Conservation (phyloP, 1,140 invertebrate genomes). For the Hesperophylax magnus region DNA sequence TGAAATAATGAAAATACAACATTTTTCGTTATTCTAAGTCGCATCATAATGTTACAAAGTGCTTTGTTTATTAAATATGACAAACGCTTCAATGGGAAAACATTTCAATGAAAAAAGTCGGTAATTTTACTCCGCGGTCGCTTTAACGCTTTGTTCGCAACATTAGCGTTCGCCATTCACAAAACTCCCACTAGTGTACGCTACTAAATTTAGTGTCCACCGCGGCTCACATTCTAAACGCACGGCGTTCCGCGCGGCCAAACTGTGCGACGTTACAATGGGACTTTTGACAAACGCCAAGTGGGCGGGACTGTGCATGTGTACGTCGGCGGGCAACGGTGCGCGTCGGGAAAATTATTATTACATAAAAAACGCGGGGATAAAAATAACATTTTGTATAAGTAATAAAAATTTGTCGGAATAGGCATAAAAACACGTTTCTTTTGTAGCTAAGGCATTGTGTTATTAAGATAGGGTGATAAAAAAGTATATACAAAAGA, state of each 20-base stretch:
- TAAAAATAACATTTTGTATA: background rate
- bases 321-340: background rate
- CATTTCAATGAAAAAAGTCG: background rate
- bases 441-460: background rate
- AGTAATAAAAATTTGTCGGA: slow-evolving; percentile 7
- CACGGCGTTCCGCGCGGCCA: slow-evolving; percentile 7
- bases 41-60: too few species aligned
- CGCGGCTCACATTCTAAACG: background rate
- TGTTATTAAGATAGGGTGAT: too few species aligned
- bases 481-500: too few species aligned
- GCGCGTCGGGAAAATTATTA: background rate
- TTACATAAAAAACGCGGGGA: background rate
- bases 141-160: slow-evolving; percentile 1
- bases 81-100: background rate
- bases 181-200: background rate
- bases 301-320: background rate
- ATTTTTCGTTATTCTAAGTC: too few species aligned
- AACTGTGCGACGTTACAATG: background rate
- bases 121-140: background rate
- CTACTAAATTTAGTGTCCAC: background rate
- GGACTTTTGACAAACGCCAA: background rate
- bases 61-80: too few species aligned
- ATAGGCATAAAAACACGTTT: slow-evolving; percentile 9
- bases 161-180: background rate
- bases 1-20: too few species aligned